Evolutionary conservation across 2,113 vertebrate species (phyloP), one percentile per base, ranked within the genome.

Genomic region (Sinocyclocheilus grahami): DNA sequence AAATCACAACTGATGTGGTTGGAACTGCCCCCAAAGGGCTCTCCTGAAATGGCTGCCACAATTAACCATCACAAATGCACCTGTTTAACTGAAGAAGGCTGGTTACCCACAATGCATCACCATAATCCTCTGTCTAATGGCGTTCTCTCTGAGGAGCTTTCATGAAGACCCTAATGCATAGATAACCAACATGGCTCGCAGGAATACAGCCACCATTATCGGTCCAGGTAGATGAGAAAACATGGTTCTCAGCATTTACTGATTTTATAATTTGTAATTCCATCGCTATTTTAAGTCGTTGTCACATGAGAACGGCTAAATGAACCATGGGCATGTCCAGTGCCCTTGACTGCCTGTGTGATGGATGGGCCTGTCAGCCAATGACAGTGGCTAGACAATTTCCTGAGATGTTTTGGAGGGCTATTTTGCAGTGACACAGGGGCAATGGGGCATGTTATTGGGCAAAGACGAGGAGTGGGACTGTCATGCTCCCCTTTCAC

Each of bases 201-300:
- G 94, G 95, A 94, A 95, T 95, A 95, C 92, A 94, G 95, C 93
- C 92, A 95, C 95, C 93, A 95, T 96, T 96, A 95, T 95, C 93
- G 14, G 12, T 81, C n/a, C 60, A 81, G 60, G 60, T 81, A 48
- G 13, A 65, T 1, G 11, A 48, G 39, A 81, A 48, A 65, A 81
- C 79, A 65, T 20, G 79, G 24, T 48, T 46, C 60, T 80, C 30
- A 22, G 30, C 33, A 24, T 82, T 82, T 48, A 27, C 3, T 65
- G 62, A 48, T 48, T 82, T 82, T 71, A 82, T 69, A 46, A 27
- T 71, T 71, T 51, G 27, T n/a, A 71, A 82, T 82, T 71, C 14
- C 11, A 24, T 37, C 27, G 27, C 46, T 48, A 82, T 82, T 82
- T 82, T 82, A 82, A 82, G 81, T 82, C 37, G 42, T 16, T 82